Base-by-base conservation (phyloP, 2,113 vertebrate genomes). In the Vulpes vulpes region DNA sequence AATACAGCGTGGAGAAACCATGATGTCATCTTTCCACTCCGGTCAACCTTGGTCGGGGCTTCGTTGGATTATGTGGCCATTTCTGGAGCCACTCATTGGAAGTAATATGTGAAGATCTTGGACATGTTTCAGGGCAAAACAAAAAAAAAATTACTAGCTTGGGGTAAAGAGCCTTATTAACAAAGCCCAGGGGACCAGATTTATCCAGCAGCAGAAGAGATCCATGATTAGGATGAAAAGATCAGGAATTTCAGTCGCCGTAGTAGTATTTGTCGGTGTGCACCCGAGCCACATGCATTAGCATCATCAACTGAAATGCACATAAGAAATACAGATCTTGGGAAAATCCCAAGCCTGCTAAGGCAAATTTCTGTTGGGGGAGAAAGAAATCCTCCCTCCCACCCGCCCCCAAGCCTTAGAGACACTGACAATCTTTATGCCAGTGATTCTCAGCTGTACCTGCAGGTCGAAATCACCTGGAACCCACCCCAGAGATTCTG, bases 11-110 rank as follows among this genome's bases (percentile, higher is more conserved):
- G 23, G 30, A 91, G 73, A 91, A 85, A 69, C 27, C 43, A 15
- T 84, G 87, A 92, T 6, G 12, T 90, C 59, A 59, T 51, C 78
- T 90, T 84, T 55, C 84, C 59, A 49, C 35, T 87, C 80, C 92
- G 53, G 22, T 81, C 71, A 84, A 16, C 38, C 27, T 32, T 94
- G 53, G 15, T 53, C n/a, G 69, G 60, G 51, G 60, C 11, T 74
- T 96, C 30, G 59, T 2, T 80, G 69, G 69, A 84, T 97, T 91
- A 93, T 79, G 20, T 80, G 55, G 82, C 53, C 67, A 62, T 67
- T 64, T 94, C 38, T 65, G 65, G 71, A 89, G 30, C 20, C 57
- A 80, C 32, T 86, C 17, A 65, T 38, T 60, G 25, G 22, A 62
- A 69, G 59, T 53, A 38, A 53, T 67, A 32, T 55, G n/a, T 32